Evolutionary conservation across 2,888 invertebrate species (phyloP).

Genomic region (Acrocera orbiculus): DNA sequence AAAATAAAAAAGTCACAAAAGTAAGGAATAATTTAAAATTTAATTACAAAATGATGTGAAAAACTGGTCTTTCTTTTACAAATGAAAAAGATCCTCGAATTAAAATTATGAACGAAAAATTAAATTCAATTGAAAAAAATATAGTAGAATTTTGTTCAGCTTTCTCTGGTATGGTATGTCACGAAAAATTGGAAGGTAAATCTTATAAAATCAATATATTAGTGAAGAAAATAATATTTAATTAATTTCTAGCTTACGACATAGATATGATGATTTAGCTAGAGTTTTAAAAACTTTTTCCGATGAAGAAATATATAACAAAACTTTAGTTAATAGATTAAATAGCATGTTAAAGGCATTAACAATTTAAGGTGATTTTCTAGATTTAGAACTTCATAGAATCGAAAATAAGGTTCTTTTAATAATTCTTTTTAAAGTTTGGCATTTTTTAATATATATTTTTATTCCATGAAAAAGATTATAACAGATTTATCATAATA

Average conservation of each 20-base stretch:
- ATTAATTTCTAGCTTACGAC: conserved; percentile 41
- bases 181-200: conserved; percentile 38
- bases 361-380: conserved; percentile 62
- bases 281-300: conserved; percentile 51
- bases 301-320: conserved; percentile 59
- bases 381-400: conserved; percentile 57
- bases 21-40: no score
- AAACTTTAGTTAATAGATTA: conserved; percentile 49
- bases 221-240: not conserved
- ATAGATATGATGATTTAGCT: conserved; percentile 63
- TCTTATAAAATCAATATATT: not conserved
- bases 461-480: conserved; percentile 30
- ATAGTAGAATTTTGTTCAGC: conserved; percentile 60
- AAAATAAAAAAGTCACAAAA: no score
- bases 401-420: conserved; percentile 54
- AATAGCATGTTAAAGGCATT: conserved; percentile 55
- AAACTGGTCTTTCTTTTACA: conserved; percentile 22
- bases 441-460: not conserved
- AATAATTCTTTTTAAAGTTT: not conserved
- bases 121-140: conserved; percentile 57
- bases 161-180: conserved; percentile 60
- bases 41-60: conserved; percentile 7
- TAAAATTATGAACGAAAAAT: conserved; percentile 69
- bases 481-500: conserved; percentile 60
- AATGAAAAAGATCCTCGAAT: conserved; percentile 54